Conservation (phyloP, 2,888 invertebrate species). For the Rhagonycha lutea region DNA sequence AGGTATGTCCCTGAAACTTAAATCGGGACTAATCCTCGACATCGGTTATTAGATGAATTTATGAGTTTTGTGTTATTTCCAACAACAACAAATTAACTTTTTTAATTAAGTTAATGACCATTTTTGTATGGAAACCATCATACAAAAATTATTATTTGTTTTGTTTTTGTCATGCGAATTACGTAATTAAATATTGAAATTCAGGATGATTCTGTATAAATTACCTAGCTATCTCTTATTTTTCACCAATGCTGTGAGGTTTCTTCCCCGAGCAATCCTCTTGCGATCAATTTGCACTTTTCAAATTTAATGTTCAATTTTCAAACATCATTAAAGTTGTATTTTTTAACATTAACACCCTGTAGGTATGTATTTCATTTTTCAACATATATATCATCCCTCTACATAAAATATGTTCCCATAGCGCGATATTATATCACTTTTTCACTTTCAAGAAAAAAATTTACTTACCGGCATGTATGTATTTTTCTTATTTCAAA, state of each 20-base stretch:
- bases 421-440: background rate
- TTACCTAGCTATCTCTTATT: background rate
- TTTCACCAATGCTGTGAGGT: no score
- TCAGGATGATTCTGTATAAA: background rate
- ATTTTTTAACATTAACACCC: background rate
- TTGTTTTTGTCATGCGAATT: background rate
- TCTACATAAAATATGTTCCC: no score
- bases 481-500: background rate
- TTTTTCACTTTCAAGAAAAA: background rate
- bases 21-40: constrained; percentile 30
- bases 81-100: background rate
- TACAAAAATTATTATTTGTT: background rate
- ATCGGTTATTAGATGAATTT: constrained; percentile 27
- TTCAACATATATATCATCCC: background rate
- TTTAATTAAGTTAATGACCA: background rate
- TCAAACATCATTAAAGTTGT: background rate
- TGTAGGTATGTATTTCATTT: background rate
- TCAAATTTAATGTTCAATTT: background rate
- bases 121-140: background rate
- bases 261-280: background rate
- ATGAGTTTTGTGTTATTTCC: constrained; percentile 29
- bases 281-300: background rate
- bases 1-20: constrained; percentile 33
- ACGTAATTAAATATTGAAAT: background rate
- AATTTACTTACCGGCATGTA: background rate